Conservation (phyloP, 2,888 invertebrate species). For the Yponomeuta cagnagella region DNA sequence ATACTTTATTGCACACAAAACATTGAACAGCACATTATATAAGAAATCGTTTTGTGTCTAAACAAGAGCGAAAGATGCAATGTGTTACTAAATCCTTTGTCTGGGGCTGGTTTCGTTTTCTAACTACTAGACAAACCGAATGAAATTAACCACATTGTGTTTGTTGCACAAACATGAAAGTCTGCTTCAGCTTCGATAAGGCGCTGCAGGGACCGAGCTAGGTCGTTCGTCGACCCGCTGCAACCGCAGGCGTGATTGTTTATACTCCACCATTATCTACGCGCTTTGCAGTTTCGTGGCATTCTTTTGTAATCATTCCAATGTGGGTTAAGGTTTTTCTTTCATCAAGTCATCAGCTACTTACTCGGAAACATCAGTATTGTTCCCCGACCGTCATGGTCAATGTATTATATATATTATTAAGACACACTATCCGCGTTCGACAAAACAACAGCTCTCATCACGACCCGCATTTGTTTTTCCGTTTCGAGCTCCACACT, state of each 20-base stretch:
- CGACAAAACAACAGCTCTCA: not conserved
- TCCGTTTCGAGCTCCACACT: not conserved
- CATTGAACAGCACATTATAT: too few relatives aligned
- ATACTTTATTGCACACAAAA: too few relatives aligned
- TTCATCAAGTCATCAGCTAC: slow-evolving; percentile 35
- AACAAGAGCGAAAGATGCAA: too few relatives aligned
- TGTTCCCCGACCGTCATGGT: not conserved
- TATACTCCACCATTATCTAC: slow-evolving; percentile 62
- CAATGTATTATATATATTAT: not conserved
- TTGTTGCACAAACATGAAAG: not conserved
- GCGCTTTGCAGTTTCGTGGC: slow-evolving; percentile 66
- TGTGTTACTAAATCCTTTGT: not conserved
- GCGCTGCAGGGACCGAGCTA: slow-evolving; percentile 34
- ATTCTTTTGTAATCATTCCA: slow-evolving; percentile 67
- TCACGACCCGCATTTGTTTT: not conserved
- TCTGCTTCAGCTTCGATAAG: not conserved
- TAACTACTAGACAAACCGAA: not conserved
- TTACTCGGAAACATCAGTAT: not conserved
- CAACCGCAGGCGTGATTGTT: slow-evolving; percentile 60
- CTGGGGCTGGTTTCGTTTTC: not conserved
- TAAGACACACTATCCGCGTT: not conserved
- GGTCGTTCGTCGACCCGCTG: slow-evolving; percentile 72
- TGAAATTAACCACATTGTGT: not conserved
- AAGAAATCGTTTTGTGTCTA: too few relatives aligned
- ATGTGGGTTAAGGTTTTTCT: slow-evolving; percentile 68